Conservation (phyloP, 92 coral and sea anemone species). For the Epizoanthus scotinus region DNA sequence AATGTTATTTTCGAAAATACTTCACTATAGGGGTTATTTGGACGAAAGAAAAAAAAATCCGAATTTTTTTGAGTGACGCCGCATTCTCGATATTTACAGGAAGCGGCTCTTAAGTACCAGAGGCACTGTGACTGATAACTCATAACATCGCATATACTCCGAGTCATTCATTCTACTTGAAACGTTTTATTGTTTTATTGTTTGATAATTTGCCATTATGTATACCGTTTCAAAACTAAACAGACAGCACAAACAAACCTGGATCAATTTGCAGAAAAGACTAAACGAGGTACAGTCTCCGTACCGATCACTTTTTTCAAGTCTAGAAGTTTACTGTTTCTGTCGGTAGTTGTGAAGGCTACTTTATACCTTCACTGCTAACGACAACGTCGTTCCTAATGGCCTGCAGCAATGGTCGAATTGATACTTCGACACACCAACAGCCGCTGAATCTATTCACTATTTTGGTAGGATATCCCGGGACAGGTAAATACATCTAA, state of each 20-base stretch:
- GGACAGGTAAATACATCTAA: conserved; percentile 49
- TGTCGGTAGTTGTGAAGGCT: conserved; percentile 57
- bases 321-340: conserved; percentile 22
- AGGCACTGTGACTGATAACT: too few relatives aligned
- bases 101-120: too few relatives aligned
- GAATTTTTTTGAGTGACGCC: too few relatives aligned
- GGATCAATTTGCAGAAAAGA: conserved; percentile 60
- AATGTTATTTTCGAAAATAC: too few relatives aligned
- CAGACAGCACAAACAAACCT: conserved; percentile 55
- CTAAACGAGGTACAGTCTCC: conserved; percentile 46
- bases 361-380: conserved; percentile 56
- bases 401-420: conserved; percentile 42
- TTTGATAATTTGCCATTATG: too few relatives aligned
- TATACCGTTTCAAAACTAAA: conserved; percentile 43
- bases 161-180: too few relatives aligned
- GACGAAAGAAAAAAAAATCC: too few relatives aligned
- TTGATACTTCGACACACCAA: conserved; percentile 29
- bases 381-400: conserved; percentile 52
- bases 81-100: too few relatives aligned
- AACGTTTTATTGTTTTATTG: too few relatives aligned
- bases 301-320: conserved; percentile 37
- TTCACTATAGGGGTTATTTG: too few relatives aligned
- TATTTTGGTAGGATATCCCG: conserved; percentile 45
- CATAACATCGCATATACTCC: too few relatives aligned
- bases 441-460: conserved; percentile 55